Evolutionary conservation across 2,113 vertebrate species (phyloP).

Genomic region (Cercocebus atys): DNA sequence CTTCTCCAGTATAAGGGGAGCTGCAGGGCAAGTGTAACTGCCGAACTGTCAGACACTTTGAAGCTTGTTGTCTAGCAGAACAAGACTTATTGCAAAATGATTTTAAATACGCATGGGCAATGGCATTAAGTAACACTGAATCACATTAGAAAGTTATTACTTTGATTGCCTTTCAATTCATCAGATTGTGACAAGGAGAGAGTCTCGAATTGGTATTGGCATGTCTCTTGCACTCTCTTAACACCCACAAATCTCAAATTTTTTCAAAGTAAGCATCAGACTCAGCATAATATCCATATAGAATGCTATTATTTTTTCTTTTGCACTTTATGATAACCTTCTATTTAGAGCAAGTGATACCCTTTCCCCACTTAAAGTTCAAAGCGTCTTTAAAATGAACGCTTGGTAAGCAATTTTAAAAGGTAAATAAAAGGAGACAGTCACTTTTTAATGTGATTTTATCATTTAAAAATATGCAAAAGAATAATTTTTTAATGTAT

Average conservation of each 20-base stretch:
- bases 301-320: neutral
- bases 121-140: neutral
- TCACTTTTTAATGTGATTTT: neutral
- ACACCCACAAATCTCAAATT: neutral
- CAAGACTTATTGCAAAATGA: neutral
- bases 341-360: neutral
- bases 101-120: neutral
- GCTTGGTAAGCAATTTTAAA: neutral
- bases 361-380: neutral
- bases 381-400: conserved; percentile 29
- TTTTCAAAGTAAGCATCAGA: neutral
- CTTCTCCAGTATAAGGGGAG: neutral
- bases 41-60: neutral
- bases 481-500: neutral
- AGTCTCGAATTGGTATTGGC: neutral
- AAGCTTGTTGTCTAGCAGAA: neutral
- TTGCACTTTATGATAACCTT: neutral
- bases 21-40: neutral
- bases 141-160: neutral
- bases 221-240: neutral
- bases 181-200: neutral
- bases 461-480: neutral
- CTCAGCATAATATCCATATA: neutral
- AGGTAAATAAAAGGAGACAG: neutral
- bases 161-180: neutral